These are phyloP conservation scores for Ylistrum balloti DNA, from an alignment of 1,140 invertebrate species.

Conservation along the genomic window DNA sequence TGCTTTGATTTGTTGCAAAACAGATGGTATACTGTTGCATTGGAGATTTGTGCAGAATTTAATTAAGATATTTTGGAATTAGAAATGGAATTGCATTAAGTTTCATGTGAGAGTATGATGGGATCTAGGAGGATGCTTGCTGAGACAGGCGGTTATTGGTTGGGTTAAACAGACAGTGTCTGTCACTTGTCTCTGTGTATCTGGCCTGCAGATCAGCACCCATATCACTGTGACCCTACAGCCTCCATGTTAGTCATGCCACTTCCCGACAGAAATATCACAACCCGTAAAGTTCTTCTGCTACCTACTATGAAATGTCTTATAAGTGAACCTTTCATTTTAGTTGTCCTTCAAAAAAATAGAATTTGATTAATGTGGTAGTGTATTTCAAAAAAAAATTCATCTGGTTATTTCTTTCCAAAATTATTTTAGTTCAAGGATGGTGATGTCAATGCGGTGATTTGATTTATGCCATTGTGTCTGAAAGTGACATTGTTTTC, in stretches of 20 bases:
- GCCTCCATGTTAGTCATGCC: background rate
- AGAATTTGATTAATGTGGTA: background rate
- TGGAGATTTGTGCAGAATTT: background rate
- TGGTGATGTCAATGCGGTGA: background rate
- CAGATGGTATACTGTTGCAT: conserved; percentile 26
- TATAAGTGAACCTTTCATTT: no score
- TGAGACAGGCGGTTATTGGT: background rate
- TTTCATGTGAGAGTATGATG: background rate
- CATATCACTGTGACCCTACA: no score
- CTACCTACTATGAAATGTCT: no score
- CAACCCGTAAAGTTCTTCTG: background rate
- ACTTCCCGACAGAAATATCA: background rate
- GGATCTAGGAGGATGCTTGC: background rate
- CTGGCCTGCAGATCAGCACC: background rate
- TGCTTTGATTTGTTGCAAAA: background rate
- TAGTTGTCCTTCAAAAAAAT: no score
- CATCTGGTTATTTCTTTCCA: background rate
- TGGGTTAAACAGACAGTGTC: background rate
- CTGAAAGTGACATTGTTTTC: background rate
- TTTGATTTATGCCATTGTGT: background rate
- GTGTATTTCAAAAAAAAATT: background rate
- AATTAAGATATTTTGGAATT: conserved; percentile 36
- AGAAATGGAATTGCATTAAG: background rate
- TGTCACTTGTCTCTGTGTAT: background rate
- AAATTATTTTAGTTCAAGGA: background rate